A percentile compares a stretch with the other conserved stretches of the same genome.
Evolutionary conservation across 2,113 vertebrate genomes (phyloP).

Genomic region (Naja naja): DNA sequence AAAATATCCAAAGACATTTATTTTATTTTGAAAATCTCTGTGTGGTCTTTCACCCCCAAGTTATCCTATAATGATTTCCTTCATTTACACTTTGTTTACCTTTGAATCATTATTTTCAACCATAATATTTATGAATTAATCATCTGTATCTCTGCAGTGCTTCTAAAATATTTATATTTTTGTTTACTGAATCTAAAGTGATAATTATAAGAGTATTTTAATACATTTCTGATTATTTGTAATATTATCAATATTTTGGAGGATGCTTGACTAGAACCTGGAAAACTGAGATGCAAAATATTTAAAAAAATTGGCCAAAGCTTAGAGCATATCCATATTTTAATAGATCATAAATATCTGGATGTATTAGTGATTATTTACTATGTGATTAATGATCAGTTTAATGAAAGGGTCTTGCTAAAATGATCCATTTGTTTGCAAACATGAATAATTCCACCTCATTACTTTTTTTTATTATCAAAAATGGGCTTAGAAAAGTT

Average conservation of each 20-base stretch:
- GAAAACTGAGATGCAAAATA: not conserved
- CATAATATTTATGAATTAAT: not conserved
- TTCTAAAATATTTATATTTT: not conserved
- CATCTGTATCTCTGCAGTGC: not conserved
- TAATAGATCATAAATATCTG: not conserved
- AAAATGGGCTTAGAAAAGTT: not conserved
- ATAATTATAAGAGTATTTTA: constrained; percentile 2
- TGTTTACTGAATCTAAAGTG: not conserved
- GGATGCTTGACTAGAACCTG: not conserved
- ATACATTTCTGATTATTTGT: not conserved
- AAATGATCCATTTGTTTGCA: not conserved
- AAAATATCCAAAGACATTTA: not conserved
- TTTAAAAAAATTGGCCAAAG: not conserved
- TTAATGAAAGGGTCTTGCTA: not conserved
- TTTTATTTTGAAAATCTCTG: not conserved
- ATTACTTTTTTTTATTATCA: not conserved
- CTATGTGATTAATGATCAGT: not conserved
- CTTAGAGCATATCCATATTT: not conserved
- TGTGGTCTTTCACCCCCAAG: not conserved
- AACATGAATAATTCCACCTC: not conserved
- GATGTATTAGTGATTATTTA: not conserved
- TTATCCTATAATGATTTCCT: not conserved
- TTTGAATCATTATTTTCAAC: not conserved
- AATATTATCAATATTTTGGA: not conserved
- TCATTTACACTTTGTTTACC: not conserved